Evolutionary conservation across 2,797 vertebrate genomes (phyloP).

Genomic region (Enoplosus armatus): DNA sequence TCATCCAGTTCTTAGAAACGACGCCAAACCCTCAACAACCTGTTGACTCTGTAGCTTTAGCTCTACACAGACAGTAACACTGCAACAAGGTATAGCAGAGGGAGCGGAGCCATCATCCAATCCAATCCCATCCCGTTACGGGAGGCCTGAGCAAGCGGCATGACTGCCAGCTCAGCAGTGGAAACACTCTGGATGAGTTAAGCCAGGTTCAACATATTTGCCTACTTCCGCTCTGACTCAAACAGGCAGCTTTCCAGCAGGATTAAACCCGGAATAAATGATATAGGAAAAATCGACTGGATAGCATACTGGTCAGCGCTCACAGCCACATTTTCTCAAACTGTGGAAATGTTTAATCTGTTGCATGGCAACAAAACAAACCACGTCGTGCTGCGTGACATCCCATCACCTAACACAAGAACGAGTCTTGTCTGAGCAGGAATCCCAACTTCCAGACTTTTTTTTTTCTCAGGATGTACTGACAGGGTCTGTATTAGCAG

Average conservation of each 20-base stretch:
- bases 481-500: conserved; percentile 24
- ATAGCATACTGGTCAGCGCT: conserved; percentile 50
- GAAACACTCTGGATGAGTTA: conserved; percentile 46
- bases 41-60: conserved; percentile 57
- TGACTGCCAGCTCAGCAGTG: conserved; percentile 45
- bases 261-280: conserved; percentile 51
- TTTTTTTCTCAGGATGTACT: neutral
- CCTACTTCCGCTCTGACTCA: conserved; percentile 36
- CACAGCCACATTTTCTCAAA: conserved; percentile 50
- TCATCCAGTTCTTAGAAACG: conserved; percentile 51
- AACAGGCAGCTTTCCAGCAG: conserved; percentile 52
- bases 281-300: conserved; percentile 56
- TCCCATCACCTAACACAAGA: conserved; percentile 24
- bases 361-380: conserved; percentile 75
- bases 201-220: conserved; percentile 52
- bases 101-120: conserved; percentile 36
- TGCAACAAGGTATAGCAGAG: conserved; percentile 21
- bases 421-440: conserved; percentile 34
- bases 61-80: conserved; percentile 35
- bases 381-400: conserved; percentile 30
- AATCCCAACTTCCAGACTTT: conserved; percentile 30
- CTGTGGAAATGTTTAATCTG: conserved; percentile 69
- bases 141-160: conserved; percentile 22
- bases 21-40: conserved; percentile 59
- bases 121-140: conserved; percentile 40